Evolutionary conservation across 1,140 invertebrate genomes (phyloP), one percentile per base, ranked within the genome.

Genomic region (Zaprionus gabonicus): DNA sequence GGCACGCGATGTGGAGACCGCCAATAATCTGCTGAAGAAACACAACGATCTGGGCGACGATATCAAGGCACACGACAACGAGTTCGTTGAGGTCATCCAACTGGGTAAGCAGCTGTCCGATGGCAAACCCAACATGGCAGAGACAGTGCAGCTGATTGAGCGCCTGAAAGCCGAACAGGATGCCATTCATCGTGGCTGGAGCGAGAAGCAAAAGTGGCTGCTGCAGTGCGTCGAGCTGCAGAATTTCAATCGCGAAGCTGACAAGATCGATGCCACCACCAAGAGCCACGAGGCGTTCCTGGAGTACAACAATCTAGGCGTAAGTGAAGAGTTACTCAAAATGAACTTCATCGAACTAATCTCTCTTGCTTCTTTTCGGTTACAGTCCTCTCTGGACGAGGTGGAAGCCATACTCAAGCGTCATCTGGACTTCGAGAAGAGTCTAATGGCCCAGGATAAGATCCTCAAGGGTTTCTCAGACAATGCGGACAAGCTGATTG

Each of bases 211-310:
- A 27, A 95, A 95, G 58, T 97, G 96, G 95, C 93, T 98, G 34
- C 94, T 96, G 73, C 97, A 99, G 91, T 96, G 97, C 76, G 93
- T 98, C 17, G 97, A 98, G 82, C 93, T 99, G 58, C 97, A 98
- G 93, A 95, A 97, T 70, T 99, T 99, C 93, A 99, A 98, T 92
- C 95, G 97, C 62, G 99, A 99, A 93, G 98, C 98, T 0, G 98
- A 99, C 93, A 97, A 99, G 91, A 98, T 99, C 71, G 98, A 99
- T 93, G 98, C 98, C 0, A 96, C 97, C 4, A 98, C 97, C 41
- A 97, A 97, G 60, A 97, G 97, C 44, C 98, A 99, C 92, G 96
- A 98, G 92, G 96, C 97, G 0, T 99, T 98, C 93, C 94, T 99
- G 12, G 98, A 99, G 78, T 97, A 97, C 93, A 95, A 95, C 10